Conservation (phyloP, 2,113 vertebrate genomes). For the Eulemur macaco region DNA sequence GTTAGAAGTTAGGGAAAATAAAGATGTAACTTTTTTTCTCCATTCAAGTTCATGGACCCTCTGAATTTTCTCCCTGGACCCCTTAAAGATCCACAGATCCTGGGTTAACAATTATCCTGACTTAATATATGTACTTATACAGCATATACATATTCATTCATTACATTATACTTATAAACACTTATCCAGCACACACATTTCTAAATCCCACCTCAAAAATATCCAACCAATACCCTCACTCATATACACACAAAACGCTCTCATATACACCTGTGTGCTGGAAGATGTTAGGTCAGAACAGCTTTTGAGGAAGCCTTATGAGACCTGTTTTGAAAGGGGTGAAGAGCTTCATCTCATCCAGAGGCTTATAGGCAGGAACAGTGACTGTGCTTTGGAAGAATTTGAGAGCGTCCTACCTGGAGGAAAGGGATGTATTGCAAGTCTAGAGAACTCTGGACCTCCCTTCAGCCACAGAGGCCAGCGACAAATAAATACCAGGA, state of each 20-base stretch:
- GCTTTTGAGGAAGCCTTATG: constrained; percentile 7
- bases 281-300: neutral
- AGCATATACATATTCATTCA: neutral
- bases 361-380: neutral
- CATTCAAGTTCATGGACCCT: neutral
- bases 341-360: neutral
- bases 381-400: neutral
- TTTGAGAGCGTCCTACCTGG: neutral
- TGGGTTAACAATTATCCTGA: neutral
- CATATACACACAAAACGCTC: neutral
- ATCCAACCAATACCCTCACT: neutral
- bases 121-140: neutral
- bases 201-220: neutral
- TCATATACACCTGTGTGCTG: neutral
- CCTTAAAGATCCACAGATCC: neutral
- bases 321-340: neutral
- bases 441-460: neutral
- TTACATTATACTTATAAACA: neutral
- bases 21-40: neutral
- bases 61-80: neutral
- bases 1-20: neutral
- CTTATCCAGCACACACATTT: neutral
- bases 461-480: neutral
- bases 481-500: neutral
- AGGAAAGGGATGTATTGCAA: neutral